These are phyloP conservation scores for Podiceps cristatus DNA, from an alignment of 2,113 vertebrate species.

Conservation along the genomic window DNA sequence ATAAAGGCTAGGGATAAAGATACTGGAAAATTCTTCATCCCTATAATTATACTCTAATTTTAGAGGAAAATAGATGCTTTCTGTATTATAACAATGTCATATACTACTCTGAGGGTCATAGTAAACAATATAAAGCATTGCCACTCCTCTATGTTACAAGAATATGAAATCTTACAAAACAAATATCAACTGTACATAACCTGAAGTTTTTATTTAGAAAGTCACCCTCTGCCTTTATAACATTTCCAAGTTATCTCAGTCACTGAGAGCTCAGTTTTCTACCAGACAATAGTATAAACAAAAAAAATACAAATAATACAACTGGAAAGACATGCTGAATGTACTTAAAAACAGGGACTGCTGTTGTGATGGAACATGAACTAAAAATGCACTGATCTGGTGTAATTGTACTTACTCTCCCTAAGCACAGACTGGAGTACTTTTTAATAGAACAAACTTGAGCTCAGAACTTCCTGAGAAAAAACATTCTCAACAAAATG, in stretches of 20 bases:
- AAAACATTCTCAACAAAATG: not conserved
- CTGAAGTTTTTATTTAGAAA: not conserved
- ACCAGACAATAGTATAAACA: not conserved
- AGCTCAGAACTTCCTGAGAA: not conserved
- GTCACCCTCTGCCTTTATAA: not conserved
- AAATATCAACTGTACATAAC: not conserved
- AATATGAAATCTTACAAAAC: not conserved
- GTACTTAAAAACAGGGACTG: not conserved
- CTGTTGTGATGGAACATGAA: not conserved
- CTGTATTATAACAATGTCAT: not conserved
- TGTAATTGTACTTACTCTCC: not conserved
- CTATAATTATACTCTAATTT: not conserved
- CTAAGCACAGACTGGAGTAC: not conserved
- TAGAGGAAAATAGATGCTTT: not conserved
- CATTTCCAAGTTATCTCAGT: not conserved
- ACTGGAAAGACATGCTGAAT: not conserved
- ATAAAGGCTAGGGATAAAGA: not conserved
- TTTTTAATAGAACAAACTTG: not conserved
- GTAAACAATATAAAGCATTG: not conserved
- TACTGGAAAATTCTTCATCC: not conserved
- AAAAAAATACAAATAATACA: not conserved
- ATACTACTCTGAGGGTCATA: not conserved
- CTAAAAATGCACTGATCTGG: not conserved
- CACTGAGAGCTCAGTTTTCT: not conserved
- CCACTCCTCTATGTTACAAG: not conserved